phyloP scores from a whole-genome alignment of 2,797 vertebrate species.

The Vireo griseus region DNA sequence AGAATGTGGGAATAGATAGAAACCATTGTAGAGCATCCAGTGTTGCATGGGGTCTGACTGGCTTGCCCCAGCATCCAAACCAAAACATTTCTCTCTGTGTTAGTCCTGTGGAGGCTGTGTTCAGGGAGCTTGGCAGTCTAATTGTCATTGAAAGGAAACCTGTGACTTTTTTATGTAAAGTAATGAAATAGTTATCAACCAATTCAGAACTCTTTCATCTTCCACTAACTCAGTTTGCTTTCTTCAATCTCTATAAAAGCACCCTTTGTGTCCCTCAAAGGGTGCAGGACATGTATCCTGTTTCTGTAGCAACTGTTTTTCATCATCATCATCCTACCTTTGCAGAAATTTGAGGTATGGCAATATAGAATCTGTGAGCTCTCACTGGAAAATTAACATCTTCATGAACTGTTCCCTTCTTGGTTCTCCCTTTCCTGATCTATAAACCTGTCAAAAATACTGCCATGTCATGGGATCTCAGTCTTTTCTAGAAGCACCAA shows the following conservation, averaged over 20 bases:
- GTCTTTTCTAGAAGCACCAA: neutral
- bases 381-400: neutral
- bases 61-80: neutral
- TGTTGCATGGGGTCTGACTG: rapidly evolving
- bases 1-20: neutral
- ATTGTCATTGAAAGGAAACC: neutral
- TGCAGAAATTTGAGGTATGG: neutral
- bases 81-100: neutral
- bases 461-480: neutral
- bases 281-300: neutral
- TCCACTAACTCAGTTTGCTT: neutral
- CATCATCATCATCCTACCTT: neutral
- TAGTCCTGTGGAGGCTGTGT: neutral
- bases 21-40: neutral
- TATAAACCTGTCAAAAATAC: neutral
- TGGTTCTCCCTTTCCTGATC: neutral
- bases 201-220: neutral
- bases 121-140: neutral
- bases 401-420: neutral
- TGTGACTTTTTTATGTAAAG: neutral
- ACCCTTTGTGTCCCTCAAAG: neutral
- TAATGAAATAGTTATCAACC: rapidly evolving
- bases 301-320: neutral
- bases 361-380: neutral
- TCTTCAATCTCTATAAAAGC: neutral